These are phyloP conservation scores for Eleginops maclovinus DNA, from an alignment of 2,113 vertebrate genomes.

Conservation along the genomic window DNA sequence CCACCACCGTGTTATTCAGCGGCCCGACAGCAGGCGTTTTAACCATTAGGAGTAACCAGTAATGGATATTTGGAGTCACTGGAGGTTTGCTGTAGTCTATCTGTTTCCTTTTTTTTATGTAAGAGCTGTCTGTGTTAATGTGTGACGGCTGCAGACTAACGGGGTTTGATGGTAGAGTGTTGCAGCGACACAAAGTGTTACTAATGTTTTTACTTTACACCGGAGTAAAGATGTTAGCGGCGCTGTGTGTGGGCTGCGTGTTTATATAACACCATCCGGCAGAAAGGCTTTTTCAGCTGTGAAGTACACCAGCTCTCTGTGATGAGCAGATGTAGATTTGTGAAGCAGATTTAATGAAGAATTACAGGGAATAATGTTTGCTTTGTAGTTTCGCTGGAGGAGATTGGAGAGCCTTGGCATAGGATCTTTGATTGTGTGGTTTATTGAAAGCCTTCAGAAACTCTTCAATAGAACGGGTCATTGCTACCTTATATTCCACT, in stretches of 20 bases:
- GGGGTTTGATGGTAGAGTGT: neutral
- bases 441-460: neutral
- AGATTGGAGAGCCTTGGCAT: neutral
- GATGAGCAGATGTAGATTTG: neutral
- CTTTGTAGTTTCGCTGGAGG: neutral
- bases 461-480: neutral
- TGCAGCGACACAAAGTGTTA: conserved; percentile 29
- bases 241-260: conserved; percentile 53
- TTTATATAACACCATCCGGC: conserved; percentile 46
- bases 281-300: too few species aligned
- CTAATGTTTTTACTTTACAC: conserved; percentile 36
- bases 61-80: conserved; percentile 4
- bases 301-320: neutral
- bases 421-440: neutral
- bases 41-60: conserved; percentile 9
- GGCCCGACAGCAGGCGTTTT: neutral
- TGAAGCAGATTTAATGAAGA: neutral
- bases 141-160: neutral
- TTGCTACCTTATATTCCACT: neutral
- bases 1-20: neutral
- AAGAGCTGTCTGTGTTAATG: neutral
- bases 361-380: neutral
- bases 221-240: conserved; percentile 41
- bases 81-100: neutral
- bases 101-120: neutral